Evolutionary conservation across 2,113 vertebrate species (phyloP).

Genomic region (Balaeniceps rex): DNA sequence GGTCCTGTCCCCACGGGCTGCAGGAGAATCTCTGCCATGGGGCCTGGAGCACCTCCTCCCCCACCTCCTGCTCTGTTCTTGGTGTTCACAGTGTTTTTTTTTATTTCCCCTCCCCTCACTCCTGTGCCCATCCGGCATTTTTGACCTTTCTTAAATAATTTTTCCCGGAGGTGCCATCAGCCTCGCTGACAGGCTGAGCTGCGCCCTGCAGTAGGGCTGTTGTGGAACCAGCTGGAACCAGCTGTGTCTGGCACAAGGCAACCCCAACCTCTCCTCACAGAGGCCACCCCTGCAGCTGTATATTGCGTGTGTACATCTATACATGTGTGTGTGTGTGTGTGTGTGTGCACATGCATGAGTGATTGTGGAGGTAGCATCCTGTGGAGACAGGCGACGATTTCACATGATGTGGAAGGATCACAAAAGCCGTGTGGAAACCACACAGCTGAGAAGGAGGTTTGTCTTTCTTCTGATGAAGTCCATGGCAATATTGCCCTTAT

Average conservation of each 20-base stretch:
- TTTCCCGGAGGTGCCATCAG: neutral
- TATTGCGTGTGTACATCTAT: neutral
- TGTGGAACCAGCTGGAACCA: too few relatives aligned
- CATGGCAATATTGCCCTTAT: neutral
- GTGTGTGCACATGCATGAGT: too few relatives aligned
- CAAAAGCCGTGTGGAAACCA: neutral
- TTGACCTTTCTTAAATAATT: neutral
- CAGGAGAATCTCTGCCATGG: neutral
- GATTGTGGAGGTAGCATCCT: too few relatives aligned
- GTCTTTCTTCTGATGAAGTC: neutral
- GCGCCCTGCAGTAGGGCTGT: fast-evolving
- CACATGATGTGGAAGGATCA: fast-evolving
- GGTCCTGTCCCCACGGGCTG: neutral
- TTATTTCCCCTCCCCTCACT: too few relatives aligned
- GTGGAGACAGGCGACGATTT: neutral
- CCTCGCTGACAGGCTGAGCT: too few relatives aligned
- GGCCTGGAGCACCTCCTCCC: too few relatives aligned
- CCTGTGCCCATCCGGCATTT: fast-evolving
- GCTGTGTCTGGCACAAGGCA: neutral
- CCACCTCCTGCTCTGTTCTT: neutral
- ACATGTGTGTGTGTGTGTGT: too few relatives aligned
- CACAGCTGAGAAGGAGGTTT: neutral
- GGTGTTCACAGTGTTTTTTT: neutral
- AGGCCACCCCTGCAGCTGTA: neutral
- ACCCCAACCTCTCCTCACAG: neutral